Evolutionary conservation across 2,888 invertebrate genomes (phyloP).

Genomic region (Cheilosia scutellata): DNA sequence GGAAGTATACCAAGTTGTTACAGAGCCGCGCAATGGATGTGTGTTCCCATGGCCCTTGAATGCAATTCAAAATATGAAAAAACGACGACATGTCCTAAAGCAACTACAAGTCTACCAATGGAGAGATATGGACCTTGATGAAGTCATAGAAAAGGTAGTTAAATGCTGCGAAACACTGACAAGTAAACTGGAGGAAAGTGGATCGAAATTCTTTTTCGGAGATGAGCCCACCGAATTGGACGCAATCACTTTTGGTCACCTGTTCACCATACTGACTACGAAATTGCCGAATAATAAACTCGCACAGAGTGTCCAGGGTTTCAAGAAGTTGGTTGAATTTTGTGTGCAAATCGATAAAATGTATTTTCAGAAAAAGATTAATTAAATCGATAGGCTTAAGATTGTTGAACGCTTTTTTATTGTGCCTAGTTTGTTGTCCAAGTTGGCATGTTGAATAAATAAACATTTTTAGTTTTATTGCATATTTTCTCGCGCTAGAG

Average conservation of each 20-base stretch:
- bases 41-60: constrained; percentile 97
- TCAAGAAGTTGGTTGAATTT: constrained; percentile 91
- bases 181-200: constrained; percentile 91
- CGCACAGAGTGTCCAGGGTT: constrained; percentile 91
- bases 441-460: too few species aligned
- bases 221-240: constrained; percentile 96
- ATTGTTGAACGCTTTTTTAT: too few species aligned
- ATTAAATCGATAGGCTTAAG: not conserved
- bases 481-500: too few species aligned
- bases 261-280: constrained; percentile 97
- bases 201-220: constrained; percentile 90
- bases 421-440: too few species aligned
- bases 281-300: constrained; percentile 92
- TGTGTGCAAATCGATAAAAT: constrained; percentile 93
- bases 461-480: too few species aligned
- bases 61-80: constrained; percentile 91
- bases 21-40: constrained; percentile 93
- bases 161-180: constrained; percentile 95
- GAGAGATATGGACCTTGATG: constrained; percentile 91
- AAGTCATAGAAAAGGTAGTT: constrained; percentile 89
- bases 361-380: constrained; percentile 86
- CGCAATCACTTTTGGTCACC: constrained; percentile 97
- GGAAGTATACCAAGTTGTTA: constrained; percentile 91
- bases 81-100: constrained; percentile 88
- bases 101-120: constrained; percentile 92